phyloP scores from a whole-genome alignment of 2,797 vertebrate genomes.

The Diglossa cyanea region DNA sequence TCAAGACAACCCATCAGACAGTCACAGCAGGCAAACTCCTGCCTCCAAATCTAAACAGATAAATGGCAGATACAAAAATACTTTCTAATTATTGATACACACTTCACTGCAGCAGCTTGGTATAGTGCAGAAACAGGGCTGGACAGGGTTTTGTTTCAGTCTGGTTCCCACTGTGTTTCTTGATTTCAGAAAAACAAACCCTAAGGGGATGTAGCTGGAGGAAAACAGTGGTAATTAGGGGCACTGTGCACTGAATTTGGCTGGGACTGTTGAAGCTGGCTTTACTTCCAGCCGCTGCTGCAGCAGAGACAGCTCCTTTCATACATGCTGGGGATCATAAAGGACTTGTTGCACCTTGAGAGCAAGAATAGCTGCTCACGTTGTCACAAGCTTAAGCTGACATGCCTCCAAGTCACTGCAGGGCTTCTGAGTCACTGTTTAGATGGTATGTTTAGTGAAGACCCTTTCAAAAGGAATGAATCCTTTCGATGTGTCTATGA shows the following conservation, averaged over 20 bases:
- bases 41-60: background rate
- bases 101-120: background rate
- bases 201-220: background rate
- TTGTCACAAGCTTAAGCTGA: background rate
- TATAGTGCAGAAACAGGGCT: background rate
- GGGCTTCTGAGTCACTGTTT: background rate
- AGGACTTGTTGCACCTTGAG: background rate
- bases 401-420: background rate
- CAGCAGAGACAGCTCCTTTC: background rate
- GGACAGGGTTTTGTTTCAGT: background rate
- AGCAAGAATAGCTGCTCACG: rapidly evolving
- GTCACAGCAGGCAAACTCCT: background rate
- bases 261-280: background rate
- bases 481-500: background rate
- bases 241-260: background rate
- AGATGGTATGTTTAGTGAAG: background rate
- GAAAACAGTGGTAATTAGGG: background rate
- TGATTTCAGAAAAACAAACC: background rate
- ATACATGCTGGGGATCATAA: background rate
- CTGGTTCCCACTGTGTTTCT: background rate
- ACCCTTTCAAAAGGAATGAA: slow-evolving; percentile 1
- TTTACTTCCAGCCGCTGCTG: background rate
- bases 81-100: rapidly evolving
- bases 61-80: background rate
- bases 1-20: background rate